Base-by-base conservation (phyloP, 2,113 vertebrate species). In the Caranx melampygus region DNA sequence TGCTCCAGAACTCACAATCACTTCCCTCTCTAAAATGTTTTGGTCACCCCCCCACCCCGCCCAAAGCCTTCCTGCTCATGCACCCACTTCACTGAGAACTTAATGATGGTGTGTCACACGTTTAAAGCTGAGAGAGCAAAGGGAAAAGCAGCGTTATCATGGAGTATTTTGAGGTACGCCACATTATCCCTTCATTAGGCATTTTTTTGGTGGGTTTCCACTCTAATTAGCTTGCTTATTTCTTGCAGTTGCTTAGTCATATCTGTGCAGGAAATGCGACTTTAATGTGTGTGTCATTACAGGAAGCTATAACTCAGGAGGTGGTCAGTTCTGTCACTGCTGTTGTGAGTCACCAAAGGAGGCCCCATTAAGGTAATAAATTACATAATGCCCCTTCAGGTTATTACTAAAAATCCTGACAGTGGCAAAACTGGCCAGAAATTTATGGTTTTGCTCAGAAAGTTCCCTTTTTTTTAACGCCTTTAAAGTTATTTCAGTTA, bases 261-360 rank as follows among this genome's bases (percentile, higher is more conserved):
- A 59, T 74, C 74, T 70, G 52, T 72, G 72, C 64, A 78, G 77
- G 51, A 79, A 91, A 74, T 81, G 79, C 40, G 58, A 81, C 71
- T 85, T 85, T 79, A 85, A 81, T 86, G 79, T 72, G 83, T 60
- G 20, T 52, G 64, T 82, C 69, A 84, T 85, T 84, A 75, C 35
- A 57, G 81, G 33, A 78, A 72, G 52, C 65, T 26, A 60, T 80
- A 80, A 78, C 61, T 90, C 69, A 75, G 63, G 55, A 74, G 69
- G 70, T 66, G 70, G 87, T 88, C 78, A 47, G 60, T 51, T 64
- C 62, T 77, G 75, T 90, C 76, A 74, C 62, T 6, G 52, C 59
- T 44, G 34, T 12, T 9, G 37, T 67, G 71, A 85, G 51, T 83
- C 67, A 77, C 74, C 14, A 78, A 57, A 67, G 79, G 16, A 60